A percentile compares a stretch with the other conserved stretches of the same genome.
Conservation (phyloP, 2,113 vertebrate genomes). For the Pelecanus crispus region DNA sequence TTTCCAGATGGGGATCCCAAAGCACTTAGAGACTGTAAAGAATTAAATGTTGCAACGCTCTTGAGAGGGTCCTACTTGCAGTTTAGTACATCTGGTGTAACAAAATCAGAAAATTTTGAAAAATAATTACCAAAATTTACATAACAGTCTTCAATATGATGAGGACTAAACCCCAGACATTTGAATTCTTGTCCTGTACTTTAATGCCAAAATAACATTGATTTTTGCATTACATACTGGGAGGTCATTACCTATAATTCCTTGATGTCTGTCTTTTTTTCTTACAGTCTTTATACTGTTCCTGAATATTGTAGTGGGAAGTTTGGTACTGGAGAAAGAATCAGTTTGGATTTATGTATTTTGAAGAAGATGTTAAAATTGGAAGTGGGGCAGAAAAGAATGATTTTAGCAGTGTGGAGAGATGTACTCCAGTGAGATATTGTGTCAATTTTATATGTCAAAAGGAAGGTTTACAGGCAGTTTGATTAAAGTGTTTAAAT, state of each 20-base stretch:
- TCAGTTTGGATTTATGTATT: neutral
- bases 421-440: neutral
- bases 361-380: neutral
- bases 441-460: neutral
- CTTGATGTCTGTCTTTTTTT: neutral
- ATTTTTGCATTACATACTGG: neutral
- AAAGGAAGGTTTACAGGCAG: neutral
- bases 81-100: neutral
- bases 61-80: neutral
- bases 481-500: neutral
- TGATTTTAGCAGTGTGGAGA: neutral
- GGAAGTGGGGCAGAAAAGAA: neutral
- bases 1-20: neutral
- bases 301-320: neutral
- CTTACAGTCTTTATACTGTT: neutral
- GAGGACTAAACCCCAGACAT: neutral
- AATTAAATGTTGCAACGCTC: neutral
- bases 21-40: neutral
- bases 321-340: neutral
- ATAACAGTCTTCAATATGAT: neutral
- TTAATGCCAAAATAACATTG: neutral
- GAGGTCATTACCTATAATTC: neutral
- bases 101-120: neutral
- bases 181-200: neutral
- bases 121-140: neutral